A percentile compares a stretch with the other conserved stretches of the same genome.
Evolutionary conservation across 2,113 vertebrate genomes (phyloP).

Genomic region (Naja naja): DNA sequence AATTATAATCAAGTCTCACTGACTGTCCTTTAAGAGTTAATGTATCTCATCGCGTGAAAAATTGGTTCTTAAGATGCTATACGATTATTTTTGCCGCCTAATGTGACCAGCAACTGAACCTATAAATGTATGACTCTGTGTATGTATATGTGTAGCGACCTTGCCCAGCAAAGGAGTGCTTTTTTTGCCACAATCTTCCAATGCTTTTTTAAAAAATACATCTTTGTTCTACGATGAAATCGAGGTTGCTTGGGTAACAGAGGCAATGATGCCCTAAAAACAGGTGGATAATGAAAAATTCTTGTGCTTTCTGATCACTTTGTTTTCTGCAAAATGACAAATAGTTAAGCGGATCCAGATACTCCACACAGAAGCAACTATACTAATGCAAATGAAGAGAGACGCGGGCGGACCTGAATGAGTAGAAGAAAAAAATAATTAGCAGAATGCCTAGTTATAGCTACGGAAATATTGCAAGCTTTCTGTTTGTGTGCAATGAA

Average conservation of each 20-base stretch:
- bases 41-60: neutral
- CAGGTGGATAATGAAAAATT: neutral
- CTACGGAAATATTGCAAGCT: neutral
- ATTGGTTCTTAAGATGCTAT: neutral
- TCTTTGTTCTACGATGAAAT: neutral
- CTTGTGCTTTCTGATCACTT: neutral
- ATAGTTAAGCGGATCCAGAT: neutral
- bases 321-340: neutral
- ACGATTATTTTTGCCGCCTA: neutral
- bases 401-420: neutral
- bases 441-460: neutral
- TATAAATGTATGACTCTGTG: neutral
- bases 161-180: neutral
- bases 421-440: neutral
- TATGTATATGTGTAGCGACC: neutral
- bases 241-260: neutral
- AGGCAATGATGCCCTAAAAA: neutral
- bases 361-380: neutral
- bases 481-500: neutral
- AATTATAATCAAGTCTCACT: neutral
- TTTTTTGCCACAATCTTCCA: neutral
- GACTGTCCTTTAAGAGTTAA: neutral
- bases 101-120: neutral
- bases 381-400: neutral
- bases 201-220: neutral